Conservation (phyloP, 1,140 invertebrate genomes). For the Caenorhabditis brenneri region DNA sequence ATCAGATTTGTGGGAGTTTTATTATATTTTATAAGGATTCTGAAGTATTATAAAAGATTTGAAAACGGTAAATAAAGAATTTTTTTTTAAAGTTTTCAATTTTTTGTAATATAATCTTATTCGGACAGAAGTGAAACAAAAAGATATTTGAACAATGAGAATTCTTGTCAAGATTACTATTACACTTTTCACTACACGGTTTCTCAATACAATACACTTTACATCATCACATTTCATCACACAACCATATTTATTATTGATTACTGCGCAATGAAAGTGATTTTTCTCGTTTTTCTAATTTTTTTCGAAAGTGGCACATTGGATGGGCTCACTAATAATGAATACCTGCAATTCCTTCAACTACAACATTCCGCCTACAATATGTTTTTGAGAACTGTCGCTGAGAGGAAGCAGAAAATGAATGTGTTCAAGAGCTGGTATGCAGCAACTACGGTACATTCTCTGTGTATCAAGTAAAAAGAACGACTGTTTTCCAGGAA, state of each 20-base stretch:
- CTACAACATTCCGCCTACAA: constrained; percentile 6
- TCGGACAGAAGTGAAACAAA: too few relatives aligned
- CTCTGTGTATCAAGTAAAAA: not conserved
- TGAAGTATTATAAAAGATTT: not conserved
- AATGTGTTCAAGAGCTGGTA: constrained; percentile 27
- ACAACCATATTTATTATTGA: not conserved
- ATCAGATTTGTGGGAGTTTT: not conserved
- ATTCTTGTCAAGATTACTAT: not conserved
- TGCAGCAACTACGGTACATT: not conserved
- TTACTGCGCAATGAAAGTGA: not conserved
- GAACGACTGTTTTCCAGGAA: not conserved
- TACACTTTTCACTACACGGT: too few relatives aligned
- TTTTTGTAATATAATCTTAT: too few relatives aligned
- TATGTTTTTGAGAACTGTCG: not conserved
- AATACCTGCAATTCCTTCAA: not conserved
- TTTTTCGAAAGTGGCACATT: not conserved
- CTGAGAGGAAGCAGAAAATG: constrained; percentile 5
- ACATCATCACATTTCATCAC: not conserved
- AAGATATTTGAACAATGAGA: not conserved
- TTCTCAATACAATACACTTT: not conserved
- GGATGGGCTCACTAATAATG: constrained; percentile 6
- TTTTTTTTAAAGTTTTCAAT: too few relatives aligned
- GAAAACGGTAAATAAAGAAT: too few relatives aligned
- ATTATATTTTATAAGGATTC: not conserved
- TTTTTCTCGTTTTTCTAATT: not conserved